Evolutionary conservation across 1,140 invertebrate genomes (phyloP), one percentile per base, ranked within the genome.

Genomic region (Drosophila prosaltans): DNA sequence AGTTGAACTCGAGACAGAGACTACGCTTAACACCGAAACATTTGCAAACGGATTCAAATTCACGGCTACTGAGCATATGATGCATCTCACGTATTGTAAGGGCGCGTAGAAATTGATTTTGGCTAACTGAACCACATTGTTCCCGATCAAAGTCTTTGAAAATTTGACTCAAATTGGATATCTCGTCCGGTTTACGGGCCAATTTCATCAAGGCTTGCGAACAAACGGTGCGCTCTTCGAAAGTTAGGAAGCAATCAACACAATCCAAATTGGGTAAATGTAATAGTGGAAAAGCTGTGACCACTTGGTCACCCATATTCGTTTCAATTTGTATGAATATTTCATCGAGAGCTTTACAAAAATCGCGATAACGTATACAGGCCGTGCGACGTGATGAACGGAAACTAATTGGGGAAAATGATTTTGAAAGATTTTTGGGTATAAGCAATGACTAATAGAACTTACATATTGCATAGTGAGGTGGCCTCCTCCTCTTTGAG

Each of bases 321-420:
- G 94, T 93, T 91, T 96, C 95, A 66, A 96, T 89, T 69, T 94
- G 94, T 2, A 94, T 94, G 63, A 96, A 94, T 26, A 95, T 94
- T 92, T 95, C 95, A 80, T 96, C 95, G 26, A 96, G 92, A 4
- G 93, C 92, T 43, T 93, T 91, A 45, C 93, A 93, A 91, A 96
- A 96, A 54, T 94, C 93, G 11, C 92, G 93, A 86, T 96, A 96
- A 55, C 95, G 94, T 1, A 96, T 90, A 69, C 92, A 94, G 26
- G 93, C 92, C 0, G 93, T 91, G 8, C 94, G 92, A 11, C 92
- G 81, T 0, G 94, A 93, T 2, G 94, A 94, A 24, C 93, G 93
- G 91, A 95, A 95, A 21, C 95, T 96, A 78, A 1, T 7, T 6
- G 32, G 6, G 32, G 6, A 36, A 7, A 36, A 36, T 4, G 2